These are phyloP conservation scores for Zelostemma sp. DNA, from an alignment of 1,140 invertebrate species.

Conservation along the genomic window DNA sequence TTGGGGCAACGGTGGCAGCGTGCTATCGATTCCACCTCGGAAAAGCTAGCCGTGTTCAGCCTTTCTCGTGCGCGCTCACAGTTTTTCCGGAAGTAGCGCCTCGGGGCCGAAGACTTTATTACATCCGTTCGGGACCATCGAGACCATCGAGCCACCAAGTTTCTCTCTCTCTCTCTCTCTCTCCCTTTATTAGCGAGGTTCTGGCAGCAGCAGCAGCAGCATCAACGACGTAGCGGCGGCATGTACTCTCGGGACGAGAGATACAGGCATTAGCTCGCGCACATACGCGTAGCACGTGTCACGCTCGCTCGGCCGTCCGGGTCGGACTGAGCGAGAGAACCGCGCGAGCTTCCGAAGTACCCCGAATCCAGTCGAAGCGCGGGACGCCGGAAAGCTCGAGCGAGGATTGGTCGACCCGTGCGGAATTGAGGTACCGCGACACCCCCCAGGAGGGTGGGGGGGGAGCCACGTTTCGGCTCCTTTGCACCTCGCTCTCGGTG, in stretches of 20 bases:
- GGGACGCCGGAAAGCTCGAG: constrained; percentile 32
- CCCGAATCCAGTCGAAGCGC: constrained; percentile 37
- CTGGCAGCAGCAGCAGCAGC: too few species aligned
- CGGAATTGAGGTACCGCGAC: constrained; percentile 26
- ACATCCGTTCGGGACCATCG: constrained; percentile 4
- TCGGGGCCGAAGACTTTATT: constrained; percentile 1
- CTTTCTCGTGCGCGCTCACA: constrained; percentile 17
- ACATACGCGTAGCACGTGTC: constrained; percentile 41
- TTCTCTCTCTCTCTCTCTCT: neutral
- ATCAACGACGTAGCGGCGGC: neutral
- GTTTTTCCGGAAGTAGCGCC: constrained; percentile 31
- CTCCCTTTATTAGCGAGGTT: neutral
- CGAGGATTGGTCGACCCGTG: constrained; percentile 33
- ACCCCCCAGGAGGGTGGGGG: neutral
- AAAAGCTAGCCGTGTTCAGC: constrained; percentile 52
- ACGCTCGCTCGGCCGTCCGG: constrained; percentile 65
- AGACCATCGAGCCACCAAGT: constrained; percentile 25
- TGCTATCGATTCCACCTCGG: constrained; percentile 65
- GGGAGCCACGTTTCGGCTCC: constrained; percentile 16
- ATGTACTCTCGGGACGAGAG: constrained; percentile 17
- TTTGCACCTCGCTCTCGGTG: constrained; percentile 25
- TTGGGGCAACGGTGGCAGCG: constrained; percentile 55
- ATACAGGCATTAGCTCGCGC: constrained; percentile 18
- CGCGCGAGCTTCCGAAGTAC: constrained; percentile 31
- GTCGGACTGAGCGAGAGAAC: constrained; percentile 60